Percentiles rank a stretch among this genome's conserved stretches.
Evolutionary conservation across 2,797 vertebrate species (phyloP).

Genomic region (Amphiprion clarkii): DNA sequence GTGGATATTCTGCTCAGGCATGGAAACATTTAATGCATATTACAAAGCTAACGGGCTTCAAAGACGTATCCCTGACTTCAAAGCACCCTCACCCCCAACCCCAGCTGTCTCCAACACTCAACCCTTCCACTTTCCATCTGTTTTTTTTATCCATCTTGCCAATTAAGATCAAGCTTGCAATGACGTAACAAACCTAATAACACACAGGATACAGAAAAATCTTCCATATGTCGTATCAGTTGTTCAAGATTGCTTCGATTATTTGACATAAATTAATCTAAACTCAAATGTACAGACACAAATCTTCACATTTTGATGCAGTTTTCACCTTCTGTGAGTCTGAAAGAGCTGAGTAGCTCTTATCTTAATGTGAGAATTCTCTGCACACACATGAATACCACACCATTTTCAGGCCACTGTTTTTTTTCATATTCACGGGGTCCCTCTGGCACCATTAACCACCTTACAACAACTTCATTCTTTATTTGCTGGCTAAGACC

Average conservation of each 20-base stretch:
- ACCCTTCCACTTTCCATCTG: constrained; percentile 6
- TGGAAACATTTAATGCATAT: constrained; percentile 75
- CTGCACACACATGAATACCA: too few relatives aligned
- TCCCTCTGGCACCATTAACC: too few relatives aligned
- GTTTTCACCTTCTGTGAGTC: not conserved
- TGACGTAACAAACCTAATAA: not conserved
- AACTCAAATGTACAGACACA: not conserved
- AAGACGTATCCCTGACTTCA: constrained; percentile 76
- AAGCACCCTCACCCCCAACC: constrained; percentile 59
- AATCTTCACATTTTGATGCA: not conserved
- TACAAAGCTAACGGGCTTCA: constrained; percentile 79
- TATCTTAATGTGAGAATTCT: too few relatives aligned
- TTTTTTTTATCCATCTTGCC: constrained; percentile 11
- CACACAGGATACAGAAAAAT: not conserved
- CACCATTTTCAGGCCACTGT: too few relatives aligned
- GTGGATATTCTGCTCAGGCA: constrained; percentile 64
- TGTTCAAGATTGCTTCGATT: not conserved
- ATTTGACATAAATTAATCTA: not conserved
- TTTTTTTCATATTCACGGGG: too few relatives aligned
- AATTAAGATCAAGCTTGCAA: constrained; percentile 31
- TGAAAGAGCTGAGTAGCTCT: too few relatives aligned
- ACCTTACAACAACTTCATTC: too few relatives aligned
- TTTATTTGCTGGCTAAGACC: too few relatives aligned
- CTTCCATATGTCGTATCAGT: not conserved
- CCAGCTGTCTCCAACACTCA: constrained; percentile 44